Conservation (phyloP, 2,888 invertebrate species). For the Drosophila macrothrix region DNA sequence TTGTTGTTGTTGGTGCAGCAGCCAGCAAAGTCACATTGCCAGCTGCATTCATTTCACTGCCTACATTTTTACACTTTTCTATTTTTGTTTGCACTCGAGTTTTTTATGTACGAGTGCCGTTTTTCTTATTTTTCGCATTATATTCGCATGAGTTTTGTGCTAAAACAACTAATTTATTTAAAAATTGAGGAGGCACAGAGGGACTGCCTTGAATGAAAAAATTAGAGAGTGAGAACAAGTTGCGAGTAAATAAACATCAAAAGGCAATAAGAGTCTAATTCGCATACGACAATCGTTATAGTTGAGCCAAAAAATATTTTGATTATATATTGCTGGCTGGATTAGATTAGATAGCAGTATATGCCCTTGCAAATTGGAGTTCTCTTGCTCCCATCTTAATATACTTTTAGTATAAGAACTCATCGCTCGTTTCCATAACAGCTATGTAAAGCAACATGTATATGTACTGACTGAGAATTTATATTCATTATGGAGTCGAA, state of each 20-base stretch:
- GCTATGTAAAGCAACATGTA: background rate
- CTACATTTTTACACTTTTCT: slow-evolving; percentile 57
- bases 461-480: background rate
- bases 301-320: background rate
- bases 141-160: slow-evolving; percentile 7
- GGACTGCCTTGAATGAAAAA: background rate
- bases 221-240: background rate
- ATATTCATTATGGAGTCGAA: background rate
- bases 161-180: slow-evolving; percentile 55
- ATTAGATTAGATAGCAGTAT: background rate
- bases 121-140: slow-evolving; percentile 10
- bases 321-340: background rate
- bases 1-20: slow-evolving; percentile 32
- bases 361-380: background rate
- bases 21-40: slow-evolving; percentile 50
- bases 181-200: background rate
- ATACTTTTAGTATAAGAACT: background rate
- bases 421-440: background rate
- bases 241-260: background rate
- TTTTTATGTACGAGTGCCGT: slow-evolving; percentile 40
- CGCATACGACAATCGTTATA: background rate
- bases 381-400: background rate
- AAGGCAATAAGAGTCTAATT: background rate
- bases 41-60: slow-evolving; percentile 55
- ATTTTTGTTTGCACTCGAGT: slow-evolving; percentile 56